A percentile compares a stretch with the other conserved stretches of the same genome.
Conservation (phyloP, 2,113 vertebrate species). For the Xyrauchen texanus region DNA sequence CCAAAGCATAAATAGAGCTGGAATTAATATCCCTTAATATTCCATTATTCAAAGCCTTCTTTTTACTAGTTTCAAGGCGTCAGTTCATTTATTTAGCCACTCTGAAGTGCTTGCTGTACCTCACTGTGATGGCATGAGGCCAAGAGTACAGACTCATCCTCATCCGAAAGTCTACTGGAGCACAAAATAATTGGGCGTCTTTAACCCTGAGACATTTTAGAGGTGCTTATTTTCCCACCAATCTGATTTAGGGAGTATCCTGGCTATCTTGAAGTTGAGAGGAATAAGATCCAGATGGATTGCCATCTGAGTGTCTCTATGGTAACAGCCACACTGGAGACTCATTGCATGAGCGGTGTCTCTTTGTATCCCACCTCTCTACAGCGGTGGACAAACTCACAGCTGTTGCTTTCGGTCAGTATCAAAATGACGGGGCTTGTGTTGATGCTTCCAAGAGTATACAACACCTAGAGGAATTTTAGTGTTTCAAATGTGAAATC, state of each 20-base stretch:
- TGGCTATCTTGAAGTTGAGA: background rate
- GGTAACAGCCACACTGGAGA: conserved; percentile 19
- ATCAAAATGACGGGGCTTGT: conserved; percentile 21
- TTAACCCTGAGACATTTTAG: conserved; percentile 5
- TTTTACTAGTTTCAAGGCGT: background rate
- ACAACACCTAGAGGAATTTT: conserved; percentile 20
- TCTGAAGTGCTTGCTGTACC: background rate
- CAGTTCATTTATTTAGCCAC: background rate
- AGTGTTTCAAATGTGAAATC: conserved; percentile 13
- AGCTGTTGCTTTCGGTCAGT: background rate
- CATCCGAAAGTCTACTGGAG: background rate
- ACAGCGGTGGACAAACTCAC: background rate
- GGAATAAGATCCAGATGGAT: conserved; percentile 20
- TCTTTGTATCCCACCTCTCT: background rate
- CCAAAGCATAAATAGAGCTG: background rate
- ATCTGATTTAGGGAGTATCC: conserved; percentile 2
- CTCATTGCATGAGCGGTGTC: background rate
- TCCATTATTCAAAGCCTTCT: background rate
- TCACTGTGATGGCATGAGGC: background rate
- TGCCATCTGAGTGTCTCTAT: conserved; percentile 24
- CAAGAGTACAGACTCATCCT: background rate
- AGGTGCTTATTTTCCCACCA: background rate
- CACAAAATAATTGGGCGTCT: background rate
- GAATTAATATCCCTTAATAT: background rate
- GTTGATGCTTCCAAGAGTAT: conserved; percentile 17